Evolutionary conservation across 30 jellyfish, hydroid and myxozoan genomes (phyloP).

Genomic region (Nemopilema nomurai): DNA sequence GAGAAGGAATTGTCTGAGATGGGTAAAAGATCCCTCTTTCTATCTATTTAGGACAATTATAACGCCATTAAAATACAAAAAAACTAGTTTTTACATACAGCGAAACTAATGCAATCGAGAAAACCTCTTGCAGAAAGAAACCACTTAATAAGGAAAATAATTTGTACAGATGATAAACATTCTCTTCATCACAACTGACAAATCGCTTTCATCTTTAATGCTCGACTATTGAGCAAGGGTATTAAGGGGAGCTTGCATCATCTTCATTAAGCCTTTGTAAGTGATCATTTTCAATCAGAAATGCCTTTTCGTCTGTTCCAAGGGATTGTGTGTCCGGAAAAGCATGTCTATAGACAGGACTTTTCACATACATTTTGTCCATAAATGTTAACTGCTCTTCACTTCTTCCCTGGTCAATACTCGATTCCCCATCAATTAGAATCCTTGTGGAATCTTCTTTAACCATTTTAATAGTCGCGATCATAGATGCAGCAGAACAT

Average conservation of each 20-base stretch:
- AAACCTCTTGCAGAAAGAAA: too few relatives aligned
- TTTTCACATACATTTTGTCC: conserved; percentile 45
- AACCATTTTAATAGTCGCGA: conserved; percentile 36
- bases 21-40: too few relatives aligned
- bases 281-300: conserved; percentile 11
- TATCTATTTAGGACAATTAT: too few relatives aligned
- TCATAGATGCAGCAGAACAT: conserved; percentile 43
- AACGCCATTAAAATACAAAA: too few relatives aligned
- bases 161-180: too few relatives aligned
- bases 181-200: too few relatives aligned
- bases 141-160: too few relatives aligned
- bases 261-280: conserved; percentile 5
- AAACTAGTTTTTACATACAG: too few relatives aligned
- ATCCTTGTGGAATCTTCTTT: conserved; percentile 42
- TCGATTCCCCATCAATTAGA: conserved; percentile 6
- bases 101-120: too few relatives aligned
- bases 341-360: conserved; percentile 35
- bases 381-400: conserved; percentile 15
- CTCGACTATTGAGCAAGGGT: too few relatives aligned
- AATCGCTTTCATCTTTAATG: too few relatives aligned
- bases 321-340: conserved; percentile 53
- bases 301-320: conserved; percentile 42
- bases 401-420: neutral
- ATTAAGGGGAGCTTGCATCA: neutral
- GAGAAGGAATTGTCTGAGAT: too few relatives aligned